Evolutionary conservation across 64 coral and sea anemone genomes (phyloP).

Genomic region (Cladopsammia gracilis): DNA sequence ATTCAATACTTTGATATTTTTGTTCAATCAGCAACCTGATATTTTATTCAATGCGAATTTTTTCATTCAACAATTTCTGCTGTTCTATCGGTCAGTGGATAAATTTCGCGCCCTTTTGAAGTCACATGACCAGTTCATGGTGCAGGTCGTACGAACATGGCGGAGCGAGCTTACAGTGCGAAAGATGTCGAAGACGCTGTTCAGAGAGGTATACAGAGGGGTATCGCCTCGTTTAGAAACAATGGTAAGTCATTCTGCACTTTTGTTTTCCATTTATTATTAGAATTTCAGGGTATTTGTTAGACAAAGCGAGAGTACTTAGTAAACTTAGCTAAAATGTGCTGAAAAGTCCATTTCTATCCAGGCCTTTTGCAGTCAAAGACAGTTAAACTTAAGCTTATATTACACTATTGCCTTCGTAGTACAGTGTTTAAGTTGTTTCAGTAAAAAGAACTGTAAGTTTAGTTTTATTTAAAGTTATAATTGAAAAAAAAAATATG

Average conservation of each 20-base stretch:
- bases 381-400: too few species aligned
- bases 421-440: too few species aligned
- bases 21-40: too few species aligned
- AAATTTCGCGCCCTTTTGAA: neutral
- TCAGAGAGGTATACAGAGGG: conserved; percentile 2
- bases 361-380: too few species aligned
- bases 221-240: neutral
- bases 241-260: neutral
- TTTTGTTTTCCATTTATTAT: neutral
- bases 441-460: too few species aligned
- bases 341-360: too few species aligned
- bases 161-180: neutral
- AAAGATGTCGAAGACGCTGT: conserved; percentile 29
- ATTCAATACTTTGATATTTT: too few species aligned
- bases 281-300: neutral
- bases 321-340: too few species aligned
- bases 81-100: conserved; percentile 26
- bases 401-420: too few species aligned
- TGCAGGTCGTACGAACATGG: neutral
- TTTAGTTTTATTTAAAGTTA: too few species aligned
- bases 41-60: neutral
- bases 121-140: neutral
- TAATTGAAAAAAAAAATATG: neutral
- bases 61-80: conserved; percentile 52
- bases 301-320: neutral